Percentiles rank a stretch among this genome's conserved stretches.
Conservation (phyloP, 2,113 vertebrate species). For the Myrmecobius fasciatus region DNA sequence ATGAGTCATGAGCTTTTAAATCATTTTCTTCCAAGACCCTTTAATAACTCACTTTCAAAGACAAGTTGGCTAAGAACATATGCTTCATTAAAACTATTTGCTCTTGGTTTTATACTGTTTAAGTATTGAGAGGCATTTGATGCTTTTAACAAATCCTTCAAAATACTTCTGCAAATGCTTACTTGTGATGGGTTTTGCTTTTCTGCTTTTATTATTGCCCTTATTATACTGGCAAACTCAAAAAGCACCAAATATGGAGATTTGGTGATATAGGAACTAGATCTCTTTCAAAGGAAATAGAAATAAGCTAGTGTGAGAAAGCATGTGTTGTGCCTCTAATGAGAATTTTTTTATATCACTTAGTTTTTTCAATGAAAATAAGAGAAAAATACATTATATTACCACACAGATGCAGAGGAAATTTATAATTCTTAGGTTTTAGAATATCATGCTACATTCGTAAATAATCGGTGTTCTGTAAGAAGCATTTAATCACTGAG, state of each 20-base stretch:
- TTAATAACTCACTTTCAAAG: conserved; percentile 84
- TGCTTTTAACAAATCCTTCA: conserved; percentile 80
- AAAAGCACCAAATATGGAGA: conserved; percentile 53
- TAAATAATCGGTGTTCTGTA: background rate
- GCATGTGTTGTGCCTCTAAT: background rate
- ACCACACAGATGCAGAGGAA: background rate
- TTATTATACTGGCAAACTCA: conserved; percentile 38
- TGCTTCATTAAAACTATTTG: conserved; percentile 86
- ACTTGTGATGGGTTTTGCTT: conserved; percentile 75
- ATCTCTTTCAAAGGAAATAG: conserved; percentile 63
- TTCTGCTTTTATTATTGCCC: conserved; percentile 74
- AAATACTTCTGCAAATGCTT: conserved; percentile 67
- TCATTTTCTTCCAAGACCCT: conserved; percentile 81
- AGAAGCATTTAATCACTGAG: background rate
- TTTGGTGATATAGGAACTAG: conserved; percentile 22
- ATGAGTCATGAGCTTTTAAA: conserved; percentile 85
- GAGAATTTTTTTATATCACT: background rate
- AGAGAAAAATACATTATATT: conserved; percentile 22
- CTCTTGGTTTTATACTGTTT: conserved; percentile 79
- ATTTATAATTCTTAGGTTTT: too few species aligned
- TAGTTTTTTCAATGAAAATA: background rate
- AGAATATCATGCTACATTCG: background rate
- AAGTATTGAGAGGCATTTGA: conserved; percentile 66
- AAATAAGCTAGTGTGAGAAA: conserved; percentile 6
- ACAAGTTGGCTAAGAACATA: conserved; percentile 77